These are phyloP conservation scores for Tinea trinotella DNA, from an alignment of 2,888 invertebrate species.

Conservation along the genomic window DNA sequence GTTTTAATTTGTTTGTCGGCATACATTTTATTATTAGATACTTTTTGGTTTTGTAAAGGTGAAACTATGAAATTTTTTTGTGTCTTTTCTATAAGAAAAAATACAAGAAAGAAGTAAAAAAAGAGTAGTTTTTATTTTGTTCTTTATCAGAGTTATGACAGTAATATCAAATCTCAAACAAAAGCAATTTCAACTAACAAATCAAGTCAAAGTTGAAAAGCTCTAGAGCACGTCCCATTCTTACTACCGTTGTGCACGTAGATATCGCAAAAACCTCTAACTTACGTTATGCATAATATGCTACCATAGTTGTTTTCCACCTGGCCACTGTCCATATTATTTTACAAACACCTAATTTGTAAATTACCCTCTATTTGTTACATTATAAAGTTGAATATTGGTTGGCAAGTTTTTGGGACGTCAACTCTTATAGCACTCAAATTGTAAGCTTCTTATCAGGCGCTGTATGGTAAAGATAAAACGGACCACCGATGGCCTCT, in stretches of 20 bases:
- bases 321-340: conserved; percentile 18
- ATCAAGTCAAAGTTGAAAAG: conserved; percentile 5
- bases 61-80: no score
- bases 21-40: no score
- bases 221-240: conserved; percentile 30
- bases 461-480: conserved; percentile 66
- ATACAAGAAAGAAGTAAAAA: no score
- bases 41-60: no score
- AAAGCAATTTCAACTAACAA: background rate
- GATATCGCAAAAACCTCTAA: conserved; percentile 38
- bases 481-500: conserved; percentile 50
- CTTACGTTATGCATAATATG: conserved; percentile 25
- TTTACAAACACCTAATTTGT: background rate
- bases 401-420: conserved; percentile 24
- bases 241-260: conserved; percentile 32
- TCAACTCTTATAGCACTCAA: conserved; percentile 58
- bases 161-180: background rate
- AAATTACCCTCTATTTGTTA: background rate
- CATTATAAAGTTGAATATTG: background rate
- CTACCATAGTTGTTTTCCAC: conserved; percentile 17
- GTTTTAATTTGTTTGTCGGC: no score
- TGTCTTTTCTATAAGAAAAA: no score
- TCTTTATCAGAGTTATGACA: background rate
- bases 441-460: conserved; percentile 65
- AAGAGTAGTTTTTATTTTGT: no score